phyloP scores from a whole-genome alignment of 2,797 vertebrate genomes.

The Cryptoprocta ferox region DNA sequence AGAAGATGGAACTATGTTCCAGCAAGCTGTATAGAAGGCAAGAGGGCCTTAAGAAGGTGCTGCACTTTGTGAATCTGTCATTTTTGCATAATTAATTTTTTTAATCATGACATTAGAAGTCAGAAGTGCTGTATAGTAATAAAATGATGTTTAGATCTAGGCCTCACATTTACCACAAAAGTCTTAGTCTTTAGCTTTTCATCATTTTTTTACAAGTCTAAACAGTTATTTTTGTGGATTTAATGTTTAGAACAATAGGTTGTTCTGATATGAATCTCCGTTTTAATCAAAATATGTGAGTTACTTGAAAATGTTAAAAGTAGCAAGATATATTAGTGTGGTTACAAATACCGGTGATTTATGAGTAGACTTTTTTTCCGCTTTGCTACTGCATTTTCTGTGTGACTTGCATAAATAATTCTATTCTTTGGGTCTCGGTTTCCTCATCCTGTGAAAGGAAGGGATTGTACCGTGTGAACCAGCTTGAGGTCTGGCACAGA shows the following conservation, averaged over 20 bases:
- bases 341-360: not conserved
- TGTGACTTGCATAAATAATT: slow-evolving; percentile 3
- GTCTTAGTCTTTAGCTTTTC: slow-evolving; percentile 1
- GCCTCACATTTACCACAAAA: not conserved
- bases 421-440: not conserved
- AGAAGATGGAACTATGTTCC: not conserved
- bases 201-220: not conserved
- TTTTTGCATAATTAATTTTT: not conserved
- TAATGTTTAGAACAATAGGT: slow-evolving; percentile 11
- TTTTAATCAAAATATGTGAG: slow-evolving; percentile 40
- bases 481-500: not conserved
- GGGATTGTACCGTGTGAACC: not conserved
- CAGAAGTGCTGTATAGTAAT: not conserved
- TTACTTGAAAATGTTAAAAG: slow-evolving; percentile 29
- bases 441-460: not conserved
- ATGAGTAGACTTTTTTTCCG: not conserved
- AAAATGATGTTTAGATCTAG: not conserved
- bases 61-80: not conserved
- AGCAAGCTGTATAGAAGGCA: not conserved
- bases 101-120: not conserved
- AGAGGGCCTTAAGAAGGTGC: slow-evolving; percentile 34
- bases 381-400: not conserved
- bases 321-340: not conserved
- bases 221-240: not conserved
- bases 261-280: not conserved